Percentiles rank a stretch among this genome's conserved stretches.
phyloP scores from a whole-genome alignment of 1,140 invertebrate genomes.

The Scaptomyza montana region DNA sequence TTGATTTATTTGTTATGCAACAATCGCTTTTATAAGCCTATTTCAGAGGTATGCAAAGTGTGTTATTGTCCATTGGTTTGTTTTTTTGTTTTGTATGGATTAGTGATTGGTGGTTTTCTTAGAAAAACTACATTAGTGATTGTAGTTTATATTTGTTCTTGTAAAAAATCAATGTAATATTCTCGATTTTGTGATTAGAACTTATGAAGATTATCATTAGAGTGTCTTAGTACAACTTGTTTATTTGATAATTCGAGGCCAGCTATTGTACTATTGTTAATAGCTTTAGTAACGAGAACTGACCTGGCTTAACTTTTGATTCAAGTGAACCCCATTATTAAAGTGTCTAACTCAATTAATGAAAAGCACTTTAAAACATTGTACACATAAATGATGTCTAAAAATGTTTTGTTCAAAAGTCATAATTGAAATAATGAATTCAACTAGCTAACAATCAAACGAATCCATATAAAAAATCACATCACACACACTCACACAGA shows the following conservation, averaged over 20 bases:
- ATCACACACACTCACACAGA: neutral
- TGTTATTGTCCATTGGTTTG: constrained; percentile 2
- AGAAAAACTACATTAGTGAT: no score
- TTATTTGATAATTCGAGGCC: neutral
- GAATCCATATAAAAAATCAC: no score
- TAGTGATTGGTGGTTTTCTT: no score
- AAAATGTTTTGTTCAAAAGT: no score
- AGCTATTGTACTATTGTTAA: neutral
- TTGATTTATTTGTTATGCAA: constrained; percentile 17
- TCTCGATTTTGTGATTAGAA: no score
- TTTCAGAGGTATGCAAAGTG: constrained; percentile 4
- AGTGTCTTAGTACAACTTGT: neutral
- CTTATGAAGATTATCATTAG: no score
- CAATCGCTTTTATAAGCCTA: constrained; percentile 14
- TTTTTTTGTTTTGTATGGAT: no score
- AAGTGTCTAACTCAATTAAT: neutral
- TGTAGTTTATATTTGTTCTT: no score
- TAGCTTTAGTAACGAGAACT: neutral
- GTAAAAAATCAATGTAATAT: no score
- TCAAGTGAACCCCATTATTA: neutral
- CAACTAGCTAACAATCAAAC: neutral
- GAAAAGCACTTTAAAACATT: constrained; percentile 4
- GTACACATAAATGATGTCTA: no score
- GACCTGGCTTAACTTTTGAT: constrained; percentile 4
- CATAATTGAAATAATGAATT: constrained; percentile 5